phyloP scores from a whole-genome alignment of 2,113 vertebrate genomes.

The Corynorhinus townsendii region DNA sequence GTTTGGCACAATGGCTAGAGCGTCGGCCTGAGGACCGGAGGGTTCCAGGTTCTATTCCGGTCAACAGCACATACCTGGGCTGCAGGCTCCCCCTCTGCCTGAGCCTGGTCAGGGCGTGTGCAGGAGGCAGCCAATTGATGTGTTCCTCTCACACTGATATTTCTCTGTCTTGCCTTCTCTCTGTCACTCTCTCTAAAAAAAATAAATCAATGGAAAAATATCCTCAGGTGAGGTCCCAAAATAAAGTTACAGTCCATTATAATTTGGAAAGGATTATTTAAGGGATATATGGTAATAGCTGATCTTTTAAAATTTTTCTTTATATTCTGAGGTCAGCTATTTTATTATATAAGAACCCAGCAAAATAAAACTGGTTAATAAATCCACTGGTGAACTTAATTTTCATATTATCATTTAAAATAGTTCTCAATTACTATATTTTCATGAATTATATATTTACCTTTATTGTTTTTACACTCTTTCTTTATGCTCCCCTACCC shows the following conservation, averaged over 20 bases:
- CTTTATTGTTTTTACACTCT: neutral
- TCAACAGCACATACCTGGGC: too few relatives aligned
- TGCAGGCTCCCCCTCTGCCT: too few relatives aligned
- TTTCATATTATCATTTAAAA: slow-evolving; percentile 13
- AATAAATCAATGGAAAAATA: too few relatives aligned
- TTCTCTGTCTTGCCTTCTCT: too few relatives aligned
- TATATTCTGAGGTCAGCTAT: neutral
- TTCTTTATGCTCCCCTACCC: neutral
- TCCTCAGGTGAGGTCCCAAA: too few relatives aligned
- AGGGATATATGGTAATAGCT: neutral
- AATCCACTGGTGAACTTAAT: neutral
- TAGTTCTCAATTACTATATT: neutral
- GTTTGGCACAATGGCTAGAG: too few relatives aligned
- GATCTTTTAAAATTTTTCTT: neutral
- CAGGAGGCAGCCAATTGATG: too few relatives aligned
- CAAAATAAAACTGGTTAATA: neutral
- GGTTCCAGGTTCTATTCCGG: too few relatives aligned
- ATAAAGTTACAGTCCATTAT: neutral
- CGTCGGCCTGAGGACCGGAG: too few relatives aligned
- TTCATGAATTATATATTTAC: neutral
- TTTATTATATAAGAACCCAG: neutral
- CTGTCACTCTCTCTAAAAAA: too few relatives aligned
- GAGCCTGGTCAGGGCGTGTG: too few relatives aligned
- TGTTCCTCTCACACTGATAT: too few relatives aligned
- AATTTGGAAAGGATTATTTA: neutral